Base-by-base conservation (phyloP, 1,140 invertebrate species). In the Drosophila mojavensis region DNA sequence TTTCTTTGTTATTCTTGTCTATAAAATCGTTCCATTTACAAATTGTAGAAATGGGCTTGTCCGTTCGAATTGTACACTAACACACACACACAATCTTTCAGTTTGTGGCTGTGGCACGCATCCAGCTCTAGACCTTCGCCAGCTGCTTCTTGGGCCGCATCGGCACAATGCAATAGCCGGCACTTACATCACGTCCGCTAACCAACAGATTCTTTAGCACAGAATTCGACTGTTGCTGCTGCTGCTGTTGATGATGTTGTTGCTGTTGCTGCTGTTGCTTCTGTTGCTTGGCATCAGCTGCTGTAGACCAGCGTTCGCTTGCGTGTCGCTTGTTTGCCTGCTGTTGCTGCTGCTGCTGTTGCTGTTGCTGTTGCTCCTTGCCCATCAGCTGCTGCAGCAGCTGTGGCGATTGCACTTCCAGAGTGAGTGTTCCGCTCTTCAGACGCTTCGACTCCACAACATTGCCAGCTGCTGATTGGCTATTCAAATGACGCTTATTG, bases 121-220 rank as follows among this genome's bases (percentile, higher is more conserved):
- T 62, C 72, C 51, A 63, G 13, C 53, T 73, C 75, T 92, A 92
- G 73, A 89, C 91, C 78, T 92, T 92, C 45, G 91, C 84, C 59
- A 88, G 61, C 75, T 79, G 86, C 75, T 92, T 90, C 78, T 91
- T 92, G 41, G 94, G 94, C 83, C 94, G 92, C 91, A 94, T 94
- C 78, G 96, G 96, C 80, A 96, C 95, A 91, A 97, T 94, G 93
- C 96, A 97, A 93, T 98, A 98, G 76, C 97, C 97, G 76, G 97
- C 96, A 94, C 96, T 96, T 92, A 97, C 96, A 93, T 98, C 97
- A 94, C 97, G 97, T 88, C 97, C 97, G 94, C 96, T 97, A 92
- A 97, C 96, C 93, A 98, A 94, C 65, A 98, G 94, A 93, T 98
- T 98, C 95, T 97, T 97, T 72, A 98, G 94, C 81, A 98, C 97